Conservation (phyloP, 2,888 invertebrate genomes). For the Syrphus vitripennis region DNA sequence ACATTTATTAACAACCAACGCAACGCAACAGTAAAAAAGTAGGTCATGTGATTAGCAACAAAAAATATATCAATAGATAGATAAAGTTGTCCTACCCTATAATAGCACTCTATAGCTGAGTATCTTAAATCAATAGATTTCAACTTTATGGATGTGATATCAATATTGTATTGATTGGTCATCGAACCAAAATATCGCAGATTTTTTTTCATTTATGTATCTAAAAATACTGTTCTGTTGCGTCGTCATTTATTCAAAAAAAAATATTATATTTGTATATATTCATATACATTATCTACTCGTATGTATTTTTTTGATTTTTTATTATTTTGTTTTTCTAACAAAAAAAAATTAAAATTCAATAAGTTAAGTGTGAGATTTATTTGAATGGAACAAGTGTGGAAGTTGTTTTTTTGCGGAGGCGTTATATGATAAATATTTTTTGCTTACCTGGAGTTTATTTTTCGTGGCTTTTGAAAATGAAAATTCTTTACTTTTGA, state of each 20-base stretch:
- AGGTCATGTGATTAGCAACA: conserved; percentile 23
- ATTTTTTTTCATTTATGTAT: background rate
- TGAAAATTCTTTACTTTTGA: background rate
- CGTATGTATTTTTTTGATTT: background rate
- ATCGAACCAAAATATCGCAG: background rate
- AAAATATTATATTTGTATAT: background rate
- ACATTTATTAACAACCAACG: background rate
- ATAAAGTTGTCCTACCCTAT: too few relatives aligned
- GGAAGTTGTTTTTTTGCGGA: background rate
- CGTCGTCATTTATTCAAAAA: background rate
- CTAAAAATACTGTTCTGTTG: background rate
- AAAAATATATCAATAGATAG: background rate
- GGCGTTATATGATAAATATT: background rate
- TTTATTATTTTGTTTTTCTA: background rate
- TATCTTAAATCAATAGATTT: background rate
- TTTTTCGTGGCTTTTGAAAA: background rate
- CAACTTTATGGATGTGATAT: background rate
- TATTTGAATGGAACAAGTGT: conserved; percentile 12
- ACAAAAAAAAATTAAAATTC: background rate
- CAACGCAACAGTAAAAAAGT: background rate
- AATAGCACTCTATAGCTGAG: too few relatives aligned
- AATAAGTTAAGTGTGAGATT: background rate
- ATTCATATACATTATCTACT: too few relatives aligned
- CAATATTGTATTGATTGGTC: background rate
- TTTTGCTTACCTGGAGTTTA: background rate